These are phyloP conservation scores for Psittacara wagleri DNA, from an alignment of 2,113 vertebrate genomes.

Conservation along the genomic window DNA sequence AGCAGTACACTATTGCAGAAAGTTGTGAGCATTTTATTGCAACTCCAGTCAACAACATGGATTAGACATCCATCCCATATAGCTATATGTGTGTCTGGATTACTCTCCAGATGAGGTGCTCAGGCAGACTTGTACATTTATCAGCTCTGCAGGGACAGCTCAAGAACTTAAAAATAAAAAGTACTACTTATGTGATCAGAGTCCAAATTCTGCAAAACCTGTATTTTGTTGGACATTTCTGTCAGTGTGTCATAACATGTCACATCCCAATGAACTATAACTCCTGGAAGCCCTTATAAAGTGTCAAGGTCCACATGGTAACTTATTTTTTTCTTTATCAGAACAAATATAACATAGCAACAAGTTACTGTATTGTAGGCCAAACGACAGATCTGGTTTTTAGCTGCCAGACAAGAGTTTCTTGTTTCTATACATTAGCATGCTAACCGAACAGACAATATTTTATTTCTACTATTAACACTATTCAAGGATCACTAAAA, in stretches of 20 bases:
- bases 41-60: neutral
- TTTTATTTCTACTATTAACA: neutral
- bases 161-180: conserved; percentile 15
- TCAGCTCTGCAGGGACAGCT: conserved; percentile 29
- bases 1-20: neutral
- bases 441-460: neutral
- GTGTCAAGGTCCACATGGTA: conserved; percentile 38
- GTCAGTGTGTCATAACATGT: conserved; percentile 31
- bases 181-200: conserved; percentile 32
- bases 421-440: neutral
- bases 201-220: conserved; percentile 61
- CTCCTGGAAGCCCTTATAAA: conserved; percentile 29
- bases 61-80: conserved; percentile 2
- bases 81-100: conserved; percentile 11
- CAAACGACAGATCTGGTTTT: neutral
- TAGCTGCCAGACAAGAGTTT: neutral
- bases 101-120: conserved; percentile 26
- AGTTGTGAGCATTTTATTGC: conserved; percentile 13
- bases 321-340: conserved; percentile 18
- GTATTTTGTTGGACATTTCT: conserved; percentile 52
- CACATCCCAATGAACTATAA: conserved; percentile 24
- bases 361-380: conserved; percentile 8
- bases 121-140: neutral
- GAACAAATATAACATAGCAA: conserved; percentile 34
- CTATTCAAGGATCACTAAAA: neutral